Evolutionary conservation across 2,888 invertebrate species (phyloP), one percentile per base, ranked within the genome.

Genomic region (Hemaris fuciformis): DNA sequence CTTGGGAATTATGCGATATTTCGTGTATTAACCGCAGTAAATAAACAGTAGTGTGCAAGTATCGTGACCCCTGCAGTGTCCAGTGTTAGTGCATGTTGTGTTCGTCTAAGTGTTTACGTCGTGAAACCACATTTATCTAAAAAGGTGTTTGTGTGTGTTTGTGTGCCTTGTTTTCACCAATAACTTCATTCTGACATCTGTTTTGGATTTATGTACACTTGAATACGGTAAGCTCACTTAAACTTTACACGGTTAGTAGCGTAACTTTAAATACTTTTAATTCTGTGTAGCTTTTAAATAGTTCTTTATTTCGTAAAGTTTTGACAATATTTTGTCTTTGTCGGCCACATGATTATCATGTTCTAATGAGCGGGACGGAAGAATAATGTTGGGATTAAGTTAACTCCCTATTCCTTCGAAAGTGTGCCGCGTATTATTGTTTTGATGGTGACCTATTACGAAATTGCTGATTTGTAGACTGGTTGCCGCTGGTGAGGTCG

Each of bases 201-300:
- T 87, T 85, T 91, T 89, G 91, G 91, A 91, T 91, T 89, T 90
- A 91, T 91, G 91, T 87, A 84, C 84, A 84, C 84, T 87, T 87
- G 83, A 83, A 74, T 74, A 83, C 88, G 88, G 91, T 91, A 77
- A 89, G 91, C 85, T 66, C 20, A 56, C 56, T 59, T 34, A 45
- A 48, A 66, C 56, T 61, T 61, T 66, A 64, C 59, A 53, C 61
- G 59, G 59, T 62, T 62, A 66, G 57, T 46, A 62, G 64, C 65
- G 62, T 57, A 64, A 66, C 70, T 70, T 64, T 66, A 68, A 67
- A 66, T 78, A 76, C 31, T 62, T 65, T 71, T 73, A 80, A 73
- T 77, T 83, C 77, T 66, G 60, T 64, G 69, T 71, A 74, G 71
- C 77, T 74, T 83, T 78, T 84, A 85, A 87, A 83, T 84, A 84